Conservation (phyloP, 2,797 vertebrate species). For the Channallabes apus region DNA sequence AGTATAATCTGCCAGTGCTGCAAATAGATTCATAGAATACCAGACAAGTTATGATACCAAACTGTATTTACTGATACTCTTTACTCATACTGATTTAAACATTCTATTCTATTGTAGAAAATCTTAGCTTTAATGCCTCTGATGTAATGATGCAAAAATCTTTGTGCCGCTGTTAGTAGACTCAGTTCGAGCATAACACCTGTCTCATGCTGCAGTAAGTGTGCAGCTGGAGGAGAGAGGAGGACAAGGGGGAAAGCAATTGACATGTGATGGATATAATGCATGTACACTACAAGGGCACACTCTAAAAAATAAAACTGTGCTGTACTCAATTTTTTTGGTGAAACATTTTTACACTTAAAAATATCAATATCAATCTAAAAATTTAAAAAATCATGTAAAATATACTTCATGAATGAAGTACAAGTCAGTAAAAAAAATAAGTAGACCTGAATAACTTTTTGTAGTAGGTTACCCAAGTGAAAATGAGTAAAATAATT, state of each 20-base stretch:
- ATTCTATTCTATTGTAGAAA: not conserved
- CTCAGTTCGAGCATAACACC: not conserved
- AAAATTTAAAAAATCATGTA: too few species aligned
- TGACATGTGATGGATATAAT: constrained; percentile 10
- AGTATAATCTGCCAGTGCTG: not conserved
- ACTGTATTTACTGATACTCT: not conserved
- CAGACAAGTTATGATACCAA: not conserved
- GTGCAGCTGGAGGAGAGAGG: constrained; percentile 4
- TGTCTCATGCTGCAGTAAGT: not conserved
- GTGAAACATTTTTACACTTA: too few species aligned
- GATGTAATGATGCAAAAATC: not conserved
- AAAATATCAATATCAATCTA: too few species aligned
- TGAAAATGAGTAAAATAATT: too few species aligned
- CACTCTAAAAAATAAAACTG: too few species aligned
- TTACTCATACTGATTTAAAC: not conserved
- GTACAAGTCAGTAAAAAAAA: too few species aligned
- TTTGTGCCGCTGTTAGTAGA: not conserved
- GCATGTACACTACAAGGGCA: constrained; percentile 10
- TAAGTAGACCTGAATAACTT: too few species aligned
- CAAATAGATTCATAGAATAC: not conserved
- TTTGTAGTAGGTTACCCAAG: too few species aligned
- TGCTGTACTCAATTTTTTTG: too few species aligned
- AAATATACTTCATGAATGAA: too few species aligned
- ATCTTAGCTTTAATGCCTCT: not conserved
- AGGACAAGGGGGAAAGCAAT: constrained; percentile 13